Evolutionary conservation across 2,888 invertebrate genomes (phyloP).

Genomic region (Exephanes ischioxanthus): DNA sequence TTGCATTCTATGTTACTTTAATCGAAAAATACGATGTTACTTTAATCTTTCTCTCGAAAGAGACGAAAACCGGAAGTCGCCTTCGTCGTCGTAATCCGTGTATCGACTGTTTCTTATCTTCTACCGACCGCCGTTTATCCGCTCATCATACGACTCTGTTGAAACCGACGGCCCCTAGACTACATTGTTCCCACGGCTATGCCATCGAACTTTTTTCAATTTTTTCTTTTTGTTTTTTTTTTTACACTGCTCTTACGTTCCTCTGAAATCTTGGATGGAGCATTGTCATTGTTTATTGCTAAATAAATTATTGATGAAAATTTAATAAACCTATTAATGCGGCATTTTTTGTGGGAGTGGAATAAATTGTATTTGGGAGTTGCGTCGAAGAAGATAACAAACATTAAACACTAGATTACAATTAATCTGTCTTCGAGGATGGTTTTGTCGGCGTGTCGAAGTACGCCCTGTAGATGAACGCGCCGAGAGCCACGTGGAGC

Average conservation of each 20-base stretch:
- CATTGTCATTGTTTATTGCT: constrained; percentile 72
- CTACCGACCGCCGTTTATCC: too few relatives aligned
- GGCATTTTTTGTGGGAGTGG: constrained; percentile 1
- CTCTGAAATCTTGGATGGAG: constrained; percentile 6
- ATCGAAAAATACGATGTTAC: too few relatives aligned
- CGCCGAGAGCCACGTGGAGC: constrained; percentile 91
- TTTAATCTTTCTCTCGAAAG: too few relatives aligned
- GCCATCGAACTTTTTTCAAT: constrained; percentile 14
- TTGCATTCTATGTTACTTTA: too few relatives aligned
- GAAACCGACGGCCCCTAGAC: too few relatives aligned
- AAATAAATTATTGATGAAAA: constrained; percentile 61
- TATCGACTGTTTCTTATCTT: too few relatives aligned
- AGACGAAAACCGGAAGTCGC: too few relatives aligned
- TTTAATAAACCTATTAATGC: not conserved
- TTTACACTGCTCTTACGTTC: not conserved
- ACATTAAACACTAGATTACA: not conserved
- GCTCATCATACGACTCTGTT: too few relatives aligned
- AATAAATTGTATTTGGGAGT: constrained; percentile 44
- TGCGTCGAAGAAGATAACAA: not conserved
- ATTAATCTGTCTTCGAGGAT: constrained; percentile 76
- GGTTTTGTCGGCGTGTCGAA: constrained; percentile 84
- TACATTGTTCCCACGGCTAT: not conserved
- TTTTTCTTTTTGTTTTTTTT: constrained; percentile 22
- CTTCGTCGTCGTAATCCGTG: too few relatives aligned
- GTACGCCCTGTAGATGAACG: constrained; percentile 93